phyloP scores from a whole-genome alignment of 2,797 vertebrate genomes.

The Naso thynnoides region DNA sequence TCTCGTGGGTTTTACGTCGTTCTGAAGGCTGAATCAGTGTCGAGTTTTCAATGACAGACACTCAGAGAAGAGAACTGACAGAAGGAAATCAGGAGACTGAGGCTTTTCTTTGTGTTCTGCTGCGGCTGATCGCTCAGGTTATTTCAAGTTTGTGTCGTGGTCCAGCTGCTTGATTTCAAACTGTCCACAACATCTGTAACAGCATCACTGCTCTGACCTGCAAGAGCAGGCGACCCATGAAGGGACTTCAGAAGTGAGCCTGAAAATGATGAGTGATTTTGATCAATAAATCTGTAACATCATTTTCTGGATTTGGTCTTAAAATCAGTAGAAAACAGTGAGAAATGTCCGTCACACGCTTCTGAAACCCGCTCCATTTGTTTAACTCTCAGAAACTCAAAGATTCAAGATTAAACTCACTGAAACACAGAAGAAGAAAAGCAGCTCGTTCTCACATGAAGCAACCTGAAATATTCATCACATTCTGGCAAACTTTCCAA shows the following conservation, averaged over 20 bases:
- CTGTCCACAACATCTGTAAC: not conserved
- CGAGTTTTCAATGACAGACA: no score
- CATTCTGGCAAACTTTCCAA: not conserved
- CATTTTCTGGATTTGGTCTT: no score
- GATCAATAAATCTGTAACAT: no score
- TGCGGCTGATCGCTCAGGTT: not conserved
- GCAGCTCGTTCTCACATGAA: not conserved
- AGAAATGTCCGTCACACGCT: not conserved
- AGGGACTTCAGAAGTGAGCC: not conserved
- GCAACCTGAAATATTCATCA: not conserved
- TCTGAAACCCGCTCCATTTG: not conserved
- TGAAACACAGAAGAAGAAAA: not conserved
- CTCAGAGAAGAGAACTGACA: no score
- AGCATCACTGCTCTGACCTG: not conserved
- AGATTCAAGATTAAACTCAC: not conserved
- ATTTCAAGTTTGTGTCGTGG: not conserved
- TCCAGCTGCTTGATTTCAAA: conserved; percentile 5
- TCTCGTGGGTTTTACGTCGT: no score
- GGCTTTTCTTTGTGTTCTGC: not conserved
- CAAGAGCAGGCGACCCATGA: not conserved
- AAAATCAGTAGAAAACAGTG: no score
- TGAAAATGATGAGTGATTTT: not conserved
- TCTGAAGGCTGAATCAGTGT: no score
- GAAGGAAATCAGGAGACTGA: not conserved
- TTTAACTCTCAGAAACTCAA: no score